A percentile compares a stretch with the other conserved stretches of the same genome.
Conservation (phyloP, 2,888 invertebrate genomes). For the Dynastes hyllus region DNA sequence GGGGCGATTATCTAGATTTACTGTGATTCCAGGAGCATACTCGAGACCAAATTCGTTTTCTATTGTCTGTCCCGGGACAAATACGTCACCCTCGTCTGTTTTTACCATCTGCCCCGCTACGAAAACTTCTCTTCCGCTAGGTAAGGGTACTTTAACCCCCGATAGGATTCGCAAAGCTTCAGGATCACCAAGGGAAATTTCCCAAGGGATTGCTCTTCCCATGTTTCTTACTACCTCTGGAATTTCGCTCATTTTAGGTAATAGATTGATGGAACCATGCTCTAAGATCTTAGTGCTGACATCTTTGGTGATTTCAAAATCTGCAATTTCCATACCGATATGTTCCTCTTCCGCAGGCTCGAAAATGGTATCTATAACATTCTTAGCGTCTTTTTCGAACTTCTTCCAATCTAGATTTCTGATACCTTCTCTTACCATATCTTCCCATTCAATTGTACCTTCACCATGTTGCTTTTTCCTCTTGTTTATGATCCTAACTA, state of each 20-base stretch:
- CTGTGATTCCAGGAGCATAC: slow-evolving; percentile 84
- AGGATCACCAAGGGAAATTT: slow-evolving; percentile 71
- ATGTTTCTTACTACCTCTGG: slow-evolving; percentile 78
- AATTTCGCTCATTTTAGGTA: slow-evolving; percentile 79
- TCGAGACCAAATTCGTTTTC: slow-evolving; percentile 79
- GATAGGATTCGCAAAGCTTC: slow-evolving; percentile 61
- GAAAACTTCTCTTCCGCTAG: slow-evolving; percentile 81
- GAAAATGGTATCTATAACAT: slow-evolving; percentile 71
- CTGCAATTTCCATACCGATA: slow-evolving; percentile 73
- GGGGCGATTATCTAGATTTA: slow-evolving; percentile 80
- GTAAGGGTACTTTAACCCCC: slow-evolving; percentile 71
- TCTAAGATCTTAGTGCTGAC: slow-evolving; percentile 76
- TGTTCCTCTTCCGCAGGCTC: slow-evolving; percentile 64
- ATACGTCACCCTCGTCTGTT: slow-evolving; percentile 80
- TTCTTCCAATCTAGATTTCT: slow-evolving; percentile 79
- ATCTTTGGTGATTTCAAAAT: slow-evolving; percentile 76
- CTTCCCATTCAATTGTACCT: slow-evolving; percentile 73
- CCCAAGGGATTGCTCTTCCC: slow-evolving; percentile 75
- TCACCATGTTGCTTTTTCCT: slow-evolving; percentile 68
- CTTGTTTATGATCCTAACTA: slow-evolving; percentile 66
- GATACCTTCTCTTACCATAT: slow-evolving; percentile 77
- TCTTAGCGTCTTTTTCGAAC: slow-evolving; percentile 76
- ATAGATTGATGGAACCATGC: slow-evolving; percentile 73
- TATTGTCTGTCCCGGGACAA: slow-evolving; percentile 85
- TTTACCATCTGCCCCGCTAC: slow-evolving; percentile 82